Conservation (phyloP, 2,113 vertebrate genomes). For the Muntiacus reevesi region DNA sequence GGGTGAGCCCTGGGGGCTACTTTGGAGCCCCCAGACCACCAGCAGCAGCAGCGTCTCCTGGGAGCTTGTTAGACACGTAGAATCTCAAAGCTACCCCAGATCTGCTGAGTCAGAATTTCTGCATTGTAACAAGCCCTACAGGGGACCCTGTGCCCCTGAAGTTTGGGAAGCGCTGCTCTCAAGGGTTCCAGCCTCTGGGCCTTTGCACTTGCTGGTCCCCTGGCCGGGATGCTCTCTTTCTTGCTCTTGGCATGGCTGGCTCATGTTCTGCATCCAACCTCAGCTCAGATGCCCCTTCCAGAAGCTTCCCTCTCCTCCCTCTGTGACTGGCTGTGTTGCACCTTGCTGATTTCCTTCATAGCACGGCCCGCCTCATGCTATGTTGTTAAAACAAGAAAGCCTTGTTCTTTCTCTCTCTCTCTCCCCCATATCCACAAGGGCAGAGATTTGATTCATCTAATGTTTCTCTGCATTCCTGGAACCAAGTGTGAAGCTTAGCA, state of each 20-base stretch:
- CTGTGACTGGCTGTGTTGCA: not conserved
- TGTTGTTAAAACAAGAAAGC: not conserved
- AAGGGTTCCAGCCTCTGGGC: not conserved
- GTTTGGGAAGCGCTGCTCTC: not conserved
- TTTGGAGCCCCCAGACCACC: not conserved
- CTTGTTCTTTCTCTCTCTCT: not conserved
- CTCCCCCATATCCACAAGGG: not conserved
- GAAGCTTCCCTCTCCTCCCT: not conserved
- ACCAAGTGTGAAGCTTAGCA: not conserved
- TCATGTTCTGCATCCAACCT: not conserved
- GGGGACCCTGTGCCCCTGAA: not conserved
- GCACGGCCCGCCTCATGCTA: rapidly evolving
- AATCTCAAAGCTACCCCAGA: not conserved
- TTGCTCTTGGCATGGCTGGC: not conserved
- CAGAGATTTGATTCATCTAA: not conserved
- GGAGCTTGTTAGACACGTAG: not conserved
- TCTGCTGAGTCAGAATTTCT: not conserved
- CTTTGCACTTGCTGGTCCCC: not conserved
- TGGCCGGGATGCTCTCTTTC: rapidly evolving
- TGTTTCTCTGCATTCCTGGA: not conserved
- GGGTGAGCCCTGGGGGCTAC: not conserved
- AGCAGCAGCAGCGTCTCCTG: not conserved
- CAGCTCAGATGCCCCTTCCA: not conserved
- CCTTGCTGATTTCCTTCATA: not conserved
- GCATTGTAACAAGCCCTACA: not conserved